Evolutionary conservation across 1,140 invertebrate genomes (phyloP).

Genomic region (Drosophila persimilis): DNA sequence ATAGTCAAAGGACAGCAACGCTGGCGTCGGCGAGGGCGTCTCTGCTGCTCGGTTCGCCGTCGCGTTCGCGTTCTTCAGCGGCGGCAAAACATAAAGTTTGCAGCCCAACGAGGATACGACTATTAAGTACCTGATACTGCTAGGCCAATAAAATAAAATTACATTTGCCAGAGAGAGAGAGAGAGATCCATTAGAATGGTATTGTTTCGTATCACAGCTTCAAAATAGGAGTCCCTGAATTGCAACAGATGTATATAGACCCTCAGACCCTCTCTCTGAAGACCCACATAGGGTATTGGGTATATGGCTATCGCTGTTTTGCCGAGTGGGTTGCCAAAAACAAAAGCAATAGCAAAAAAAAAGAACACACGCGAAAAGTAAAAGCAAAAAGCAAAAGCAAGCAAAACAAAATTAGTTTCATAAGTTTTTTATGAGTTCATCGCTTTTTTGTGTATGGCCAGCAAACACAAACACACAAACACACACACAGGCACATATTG

Average conservation of each 20-base stretch:
- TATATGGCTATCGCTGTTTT: constrained; percentile 25
- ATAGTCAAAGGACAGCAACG: constrained; percentile 66
- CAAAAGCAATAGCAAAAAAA: constrained; percentile 46
- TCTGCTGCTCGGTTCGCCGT: constrained; percentile 10
- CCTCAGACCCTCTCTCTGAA: too few species aligned
- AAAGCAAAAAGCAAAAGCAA: constrained; percentile 75
- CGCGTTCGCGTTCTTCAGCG: not conserved
- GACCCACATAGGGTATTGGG: not conserved
- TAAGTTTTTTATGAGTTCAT: constrained; percentile 82
- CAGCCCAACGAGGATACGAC: not conserved
- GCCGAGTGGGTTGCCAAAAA: constrained; percentile 56
- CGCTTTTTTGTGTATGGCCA: constrained; percentile 71
- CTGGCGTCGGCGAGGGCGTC: constrained; percentile 25
- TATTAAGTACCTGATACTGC: too few species aligned
- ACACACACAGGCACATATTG: constrained; percentile 31
- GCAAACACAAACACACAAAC: constrained; percentile 42
- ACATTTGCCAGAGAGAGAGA: too few species aligned
- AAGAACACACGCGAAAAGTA: constrained; percentile 61
- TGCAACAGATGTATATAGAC: too few species aligned
- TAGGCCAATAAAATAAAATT: too few species aligned
- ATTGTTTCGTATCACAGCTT: too few species aligned
- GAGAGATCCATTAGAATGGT: too few species aligned
- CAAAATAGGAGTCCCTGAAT: too few species aligned
- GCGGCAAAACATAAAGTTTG: not conserved
- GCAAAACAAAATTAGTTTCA: constrained; percentile 81